These are phyloP conservation scores for Rhegmatorhina hoffmannsi DNA, from an alignment of 2,113 vertebrate species.

Conservation along the genomic window DNA sequence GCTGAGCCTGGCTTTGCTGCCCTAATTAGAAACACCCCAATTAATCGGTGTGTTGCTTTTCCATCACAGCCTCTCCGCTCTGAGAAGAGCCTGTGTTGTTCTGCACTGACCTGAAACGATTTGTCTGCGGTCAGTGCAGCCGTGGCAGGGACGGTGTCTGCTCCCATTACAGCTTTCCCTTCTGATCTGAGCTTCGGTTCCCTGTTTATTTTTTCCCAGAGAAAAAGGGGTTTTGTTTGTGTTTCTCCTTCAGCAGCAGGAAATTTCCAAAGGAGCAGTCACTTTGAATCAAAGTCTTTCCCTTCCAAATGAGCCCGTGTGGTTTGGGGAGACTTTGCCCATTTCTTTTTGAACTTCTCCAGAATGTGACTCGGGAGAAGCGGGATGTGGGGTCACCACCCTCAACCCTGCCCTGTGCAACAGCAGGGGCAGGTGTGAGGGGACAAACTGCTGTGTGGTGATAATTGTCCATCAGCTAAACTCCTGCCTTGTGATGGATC, in stretches of 20 bases:
- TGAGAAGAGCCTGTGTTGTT: background rate
- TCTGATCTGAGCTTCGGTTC: background rate
- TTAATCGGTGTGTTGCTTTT: background rate
- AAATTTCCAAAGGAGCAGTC: background rate
- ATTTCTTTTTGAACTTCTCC: background rate
- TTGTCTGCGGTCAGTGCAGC: background rate
- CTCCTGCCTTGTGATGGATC: background rate
- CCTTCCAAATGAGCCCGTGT: fast-evolving
- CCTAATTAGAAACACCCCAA: background rate
- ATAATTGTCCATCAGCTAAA: background rate
- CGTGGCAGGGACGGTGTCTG: background rate
- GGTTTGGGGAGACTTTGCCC: fast-evolving
- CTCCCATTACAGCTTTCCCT: background rate
- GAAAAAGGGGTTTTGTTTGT: background rate
- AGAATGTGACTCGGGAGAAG: fast-evolving
- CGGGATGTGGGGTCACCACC: background rate
- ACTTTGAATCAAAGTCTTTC: background rate
- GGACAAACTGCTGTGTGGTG: background rate
- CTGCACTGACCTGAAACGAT: conserved; percentile 39
- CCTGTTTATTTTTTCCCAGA: background rate
- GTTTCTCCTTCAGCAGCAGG: background rate
- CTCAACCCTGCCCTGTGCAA: background rate
- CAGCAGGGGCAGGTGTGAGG: background rate
- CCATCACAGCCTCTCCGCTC: background rate
- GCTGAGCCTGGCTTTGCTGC: background rate